phyloP scores from a whole-genome alignment of 2,888 invertebrate genomes.

The Tenthredo amoena region DNA sequence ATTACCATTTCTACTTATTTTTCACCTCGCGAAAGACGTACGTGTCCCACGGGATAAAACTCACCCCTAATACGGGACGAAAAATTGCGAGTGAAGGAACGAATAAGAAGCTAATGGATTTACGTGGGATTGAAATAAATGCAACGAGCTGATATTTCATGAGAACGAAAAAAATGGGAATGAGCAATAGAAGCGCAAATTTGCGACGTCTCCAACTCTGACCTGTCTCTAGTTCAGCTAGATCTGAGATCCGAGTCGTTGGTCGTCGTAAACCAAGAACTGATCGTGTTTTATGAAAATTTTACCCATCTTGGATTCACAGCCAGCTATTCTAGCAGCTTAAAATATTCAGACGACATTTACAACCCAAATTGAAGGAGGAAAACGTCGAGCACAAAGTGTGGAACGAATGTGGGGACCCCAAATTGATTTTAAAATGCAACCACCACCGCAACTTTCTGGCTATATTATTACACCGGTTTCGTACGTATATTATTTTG shows the following conservation, averaged over 20 bases:
- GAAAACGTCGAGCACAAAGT: constrained; percentile 60
- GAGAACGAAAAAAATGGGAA: not conserved
- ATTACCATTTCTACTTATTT: constrained; percentile 23
- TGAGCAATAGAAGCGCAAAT: not conserved
- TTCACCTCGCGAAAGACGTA: not conserved
- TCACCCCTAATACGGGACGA: not conserved
- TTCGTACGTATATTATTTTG: constrained; percentile 6
- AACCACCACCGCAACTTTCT: constrained; percentile 56
- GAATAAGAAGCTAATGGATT: not conserved
- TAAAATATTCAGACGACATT: constrained; percentile 74
- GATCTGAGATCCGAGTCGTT: not conserved
- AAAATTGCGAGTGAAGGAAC: not conserved
- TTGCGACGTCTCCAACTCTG: not conserved
- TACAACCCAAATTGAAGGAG: constrained; percentile 75
- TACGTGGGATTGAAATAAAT: not conserved
- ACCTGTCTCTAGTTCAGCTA: constrained; percentile 5
- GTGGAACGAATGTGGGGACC: constrained; percentile 66
- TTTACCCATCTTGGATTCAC: constrained; percentile 44
- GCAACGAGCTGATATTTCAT: not conserved
- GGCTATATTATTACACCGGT: not conserved
- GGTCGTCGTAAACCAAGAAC: constrained; percentile 45
- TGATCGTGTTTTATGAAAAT: constrained; percentile 47
- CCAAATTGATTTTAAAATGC: constrained; percentile 76
- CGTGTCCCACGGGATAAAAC: not conserved
- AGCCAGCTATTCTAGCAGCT: constrained; percentile 52